phyloP scores from a whole-genome alignment of 2,888 invertebrate species.

The Dioctria linearis region DNA sequence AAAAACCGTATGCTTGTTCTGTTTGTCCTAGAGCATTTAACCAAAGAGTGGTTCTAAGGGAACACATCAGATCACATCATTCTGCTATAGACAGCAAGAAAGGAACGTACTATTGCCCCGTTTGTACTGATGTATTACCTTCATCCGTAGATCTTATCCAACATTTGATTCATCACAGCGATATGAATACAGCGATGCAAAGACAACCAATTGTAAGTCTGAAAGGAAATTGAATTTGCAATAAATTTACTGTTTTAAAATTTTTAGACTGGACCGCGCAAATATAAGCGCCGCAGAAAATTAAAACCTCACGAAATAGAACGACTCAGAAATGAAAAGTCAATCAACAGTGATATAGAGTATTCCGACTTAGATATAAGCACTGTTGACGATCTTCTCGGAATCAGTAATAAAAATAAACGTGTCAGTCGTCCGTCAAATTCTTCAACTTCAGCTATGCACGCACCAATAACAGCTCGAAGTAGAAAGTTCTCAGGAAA shows the following conservation, averaged over 20 bases:
- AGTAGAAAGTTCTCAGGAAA: constrained; percentile 56
- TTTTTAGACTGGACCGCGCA: constrained; percentile 79
- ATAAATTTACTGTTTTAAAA: not conserved
- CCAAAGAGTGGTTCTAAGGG: constrained; percentile 87
- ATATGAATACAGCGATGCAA: constrained; percentile 86
- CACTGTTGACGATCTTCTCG: constrained; percentile 70
- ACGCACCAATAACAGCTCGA: constrained; percentile 64
- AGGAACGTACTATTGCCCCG: constrained; percentile 81
- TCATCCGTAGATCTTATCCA: constrained; percentile 84
- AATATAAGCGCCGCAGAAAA: constrained; percentile 86
- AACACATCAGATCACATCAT: constrained; percentile 89
- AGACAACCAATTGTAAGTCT: constrained; percentile 78
- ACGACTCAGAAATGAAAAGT: constrained; percentile 65
- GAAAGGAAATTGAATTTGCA: not conserved
- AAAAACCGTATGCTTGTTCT: constrained; percentile 90
- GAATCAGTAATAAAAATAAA: constrained; percentile 60
- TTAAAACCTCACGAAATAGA: constrained; percentile 78
- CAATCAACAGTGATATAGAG: constrained; percentile 66
- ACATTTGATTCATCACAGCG: constrained; percentile 88
- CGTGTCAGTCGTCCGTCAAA: not conserved
- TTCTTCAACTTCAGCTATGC: constrained; percentile 67
- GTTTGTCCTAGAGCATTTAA: constrained; percentile 91
- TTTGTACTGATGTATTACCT: constrained; percentile 80
- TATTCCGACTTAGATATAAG: constrained; percentile 69
- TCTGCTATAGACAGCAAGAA: constrained; percentile 84